Evolutionary conservation across 2,797 vertebrate genomes (phyloP).

Genomic region (Poecilia wingei): DNA sequence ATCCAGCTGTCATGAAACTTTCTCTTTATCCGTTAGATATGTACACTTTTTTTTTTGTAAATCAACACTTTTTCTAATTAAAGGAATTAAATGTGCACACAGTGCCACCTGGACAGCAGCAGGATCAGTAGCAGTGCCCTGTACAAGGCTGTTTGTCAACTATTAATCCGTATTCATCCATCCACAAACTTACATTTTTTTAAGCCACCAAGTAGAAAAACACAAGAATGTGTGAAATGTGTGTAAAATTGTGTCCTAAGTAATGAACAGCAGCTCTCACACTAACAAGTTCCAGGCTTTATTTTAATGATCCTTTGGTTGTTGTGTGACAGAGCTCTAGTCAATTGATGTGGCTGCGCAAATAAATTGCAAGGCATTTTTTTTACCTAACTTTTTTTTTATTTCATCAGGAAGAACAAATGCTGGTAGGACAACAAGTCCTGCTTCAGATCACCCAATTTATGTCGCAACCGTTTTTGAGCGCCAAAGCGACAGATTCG

Average conservation of each 20-base stretch:
- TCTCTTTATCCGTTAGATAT: slow-evolving; percentile 5
- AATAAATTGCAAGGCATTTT: slow-evolving; percentile 53
- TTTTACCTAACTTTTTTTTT: slow-evolving; percentile 58
- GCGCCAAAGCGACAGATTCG: slow-evolving; percentile 28
- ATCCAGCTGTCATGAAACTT: slow-evolving; percentile 15
- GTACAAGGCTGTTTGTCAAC: slow-evolving; percentile 50
- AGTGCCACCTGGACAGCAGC: background rate
- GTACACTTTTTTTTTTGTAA: background rate
- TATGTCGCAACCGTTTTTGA: slow-evolving; percentile 51
- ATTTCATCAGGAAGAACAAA: slow-evolving; percentile 61
- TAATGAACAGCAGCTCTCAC: slow-evolving; percentile 56
- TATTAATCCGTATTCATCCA: slow-evolving; percentile 65
- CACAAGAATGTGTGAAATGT: slow-evolving; percentile 32
- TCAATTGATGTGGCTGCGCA: slow-evolving; percentile 52
- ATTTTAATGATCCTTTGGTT: slow-evolving; percentile 65
- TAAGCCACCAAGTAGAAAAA: slow-evolving; percentile 27
- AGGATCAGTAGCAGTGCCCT: slow-evolving; percentile 25
- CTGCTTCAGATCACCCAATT: slow-evolving; percentile 66
- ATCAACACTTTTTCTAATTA: slow-evolving; percentile 5
- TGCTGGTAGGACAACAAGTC: slow-evolving; percentile 69
- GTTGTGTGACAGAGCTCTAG: slow-evolving; percentile 51
- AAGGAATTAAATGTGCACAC: slow-evolving; percentile 30
- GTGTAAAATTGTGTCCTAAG: slow-evolving; percentile 27
- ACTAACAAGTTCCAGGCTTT: slow-evolving; percentile 58
- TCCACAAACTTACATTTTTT: slow-evolving; percentile 35